Percentiles rank a stretch among this genome's conserved stretches.
Evolutionary conservation across 1,140 invertebrate species (phyloP).

Genomic region (Diorhabda elongata): DNA sequence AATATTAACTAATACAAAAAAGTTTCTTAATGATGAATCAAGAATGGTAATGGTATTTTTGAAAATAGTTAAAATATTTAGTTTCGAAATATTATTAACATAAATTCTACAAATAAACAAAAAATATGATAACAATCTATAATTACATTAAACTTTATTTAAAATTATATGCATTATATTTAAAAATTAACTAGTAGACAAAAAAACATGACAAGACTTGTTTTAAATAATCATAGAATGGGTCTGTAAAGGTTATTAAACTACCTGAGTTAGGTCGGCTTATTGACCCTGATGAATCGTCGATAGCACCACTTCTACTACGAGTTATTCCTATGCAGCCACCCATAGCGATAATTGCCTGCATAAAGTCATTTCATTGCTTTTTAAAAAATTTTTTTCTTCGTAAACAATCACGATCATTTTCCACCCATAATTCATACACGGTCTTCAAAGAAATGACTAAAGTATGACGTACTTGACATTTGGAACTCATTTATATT

Average conservation of each 20-base stretch:
- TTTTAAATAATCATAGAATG: constrained; percentile 20
- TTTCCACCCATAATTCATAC: constrained; percentile 25
- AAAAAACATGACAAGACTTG: not conserved
- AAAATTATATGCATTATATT: not conserved
- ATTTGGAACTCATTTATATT: not conserved
- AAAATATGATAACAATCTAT: too few relatives aligned
- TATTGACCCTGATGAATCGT: constrained; percentile 70
- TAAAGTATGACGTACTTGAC: constrained; percentile 3
- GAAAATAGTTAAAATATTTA: too few relatives aligned
- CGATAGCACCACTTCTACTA: constrained; percentile 70
- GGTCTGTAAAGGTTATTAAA: constrained; percentile 14
- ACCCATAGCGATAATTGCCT: constrained; percentile 56
- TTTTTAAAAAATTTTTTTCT: constrained; percentile 18
- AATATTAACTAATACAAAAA: too few relatives aligned
- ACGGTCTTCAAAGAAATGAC: constrained; percentile 9
- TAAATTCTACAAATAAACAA: too few relatives aligned
- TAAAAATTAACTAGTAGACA: not conserved
- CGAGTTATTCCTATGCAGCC: constrained; percentile 79
- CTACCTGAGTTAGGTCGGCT: constrained; percentile 70
- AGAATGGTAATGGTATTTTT: too few relatives aligned
- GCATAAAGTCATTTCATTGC: constrained; percentile 32
- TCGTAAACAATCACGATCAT: constrained; percentile 19
- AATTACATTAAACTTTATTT: too few relatives aligned
- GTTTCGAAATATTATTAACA: too few relatives aligned
- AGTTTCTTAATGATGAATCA: too few relatives aligned